Percentiles rank a stretch among this genome's conserved stretches.
phyloP scores from a whole-genome alignment of 2,797 vertebrate species.

The Enteromius argenteus region DNA sequence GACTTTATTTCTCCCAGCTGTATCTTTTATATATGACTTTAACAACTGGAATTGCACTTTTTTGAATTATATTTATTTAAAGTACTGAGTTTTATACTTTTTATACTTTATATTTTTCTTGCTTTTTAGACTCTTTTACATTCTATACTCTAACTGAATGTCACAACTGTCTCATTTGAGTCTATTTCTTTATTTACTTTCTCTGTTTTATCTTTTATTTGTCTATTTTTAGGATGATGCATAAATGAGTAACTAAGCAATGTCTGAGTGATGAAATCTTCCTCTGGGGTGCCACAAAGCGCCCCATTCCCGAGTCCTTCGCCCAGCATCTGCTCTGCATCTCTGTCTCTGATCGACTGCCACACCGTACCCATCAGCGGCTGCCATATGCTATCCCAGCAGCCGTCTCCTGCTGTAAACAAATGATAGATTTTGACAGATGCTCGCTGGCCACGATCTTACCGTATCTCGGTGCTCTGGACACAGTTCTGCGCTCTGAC shows the following conservation, averaged over 20 bases:
- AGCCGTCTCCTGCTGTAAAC: conserved; percentile 66
- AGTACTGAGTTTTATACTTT: not conserved
- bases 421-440: conserved; percentile 63
- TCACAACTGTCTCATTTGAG: not conserved
- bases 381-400: conserved; percentile 37
- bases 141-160: not conserved
- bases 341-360: conserved; percentile 32
- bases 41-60: no score
- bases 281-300: conserved; percentile 13
- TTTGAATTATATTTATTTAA: not conserved
- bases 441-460: conserved; percentile 39
- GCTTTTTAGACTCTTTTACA: not conserved
- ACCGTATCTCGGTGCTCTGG: conserved; percentile 20
- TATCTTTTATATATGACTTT: no score
- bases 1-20: not conserved
- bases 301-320: conserved; percentile 14
- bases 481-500: conserved; percentile 32
- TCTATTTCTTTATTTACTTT: not conserved
- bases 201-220: not conserved
- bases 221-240: not conserved
- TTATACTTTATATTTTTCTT: not conserved
- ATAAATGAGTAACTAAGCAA: conserved; percentile 16
- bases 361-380: conserved; percentile 32
- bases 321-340: conserved; percentile 30
- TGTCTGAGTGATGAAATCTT: conserved; percentile 2